Conservation (phyloP, 2,113 vertebrate genomes). For the Merops nubicus region DNA sequence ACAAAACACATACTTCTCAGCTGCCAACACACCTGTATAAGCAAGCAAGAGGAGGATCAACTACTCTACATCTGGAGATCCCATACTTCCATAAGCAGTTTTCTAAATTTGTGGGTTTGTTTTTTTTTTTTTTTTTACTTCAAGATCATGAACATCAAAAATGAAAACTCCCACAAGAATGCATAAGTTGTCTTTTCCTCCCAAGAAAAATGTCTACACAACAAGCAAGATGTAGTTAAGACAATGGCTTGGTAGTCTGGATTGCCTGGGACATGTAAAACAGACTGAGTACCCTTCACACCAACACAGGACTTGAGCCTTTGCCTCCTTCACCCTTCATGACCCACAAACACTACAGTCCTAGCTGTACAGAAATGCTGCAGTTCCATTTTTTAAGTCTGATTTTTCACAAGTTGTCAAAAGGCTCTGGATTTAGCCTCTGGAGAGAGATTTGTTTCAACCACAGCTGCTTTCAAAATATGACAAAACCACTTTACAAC, state of each 20-base stretch:
- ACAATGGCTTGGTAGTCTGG: neutral
- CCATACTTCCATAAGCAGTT: neutral
- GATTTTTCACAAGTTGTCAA: neutral
- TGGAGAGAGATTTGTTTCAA: neutral
- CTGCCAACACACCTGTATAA: neutral
- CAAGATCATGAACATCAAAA: neutral
- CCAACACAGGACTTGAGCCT: neutral
- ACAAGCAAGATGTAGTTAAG: neutral
- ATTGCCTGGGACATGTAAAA: neutral
- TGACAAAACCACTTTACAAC: neutral
- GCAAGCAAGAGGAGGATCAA: neutral
- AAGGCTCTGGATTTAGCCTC: neutral
- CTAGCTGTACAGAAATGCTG: neutral
- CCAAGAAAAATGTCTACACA: neutral
- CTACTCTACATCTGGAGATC: neutral
- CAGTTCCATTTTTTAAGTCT: neutral
- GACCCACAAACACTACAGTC: neutral
- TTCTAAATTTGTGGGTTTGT: neutral
- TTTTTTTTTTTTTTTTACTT: neutral
- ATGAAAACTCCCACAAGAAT: neutral
- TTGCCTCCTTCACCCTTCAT: neutral
- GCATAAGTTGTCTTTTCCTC: rapidly evolving
- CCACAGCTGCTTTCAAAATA: neutral
- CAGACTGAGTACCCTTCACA: neutral
- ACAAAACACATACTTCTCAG: neutral